Conservation (phyloP, 2,113 vertebrate genomes). For the Oplegnathus fasciatus region DNA sequence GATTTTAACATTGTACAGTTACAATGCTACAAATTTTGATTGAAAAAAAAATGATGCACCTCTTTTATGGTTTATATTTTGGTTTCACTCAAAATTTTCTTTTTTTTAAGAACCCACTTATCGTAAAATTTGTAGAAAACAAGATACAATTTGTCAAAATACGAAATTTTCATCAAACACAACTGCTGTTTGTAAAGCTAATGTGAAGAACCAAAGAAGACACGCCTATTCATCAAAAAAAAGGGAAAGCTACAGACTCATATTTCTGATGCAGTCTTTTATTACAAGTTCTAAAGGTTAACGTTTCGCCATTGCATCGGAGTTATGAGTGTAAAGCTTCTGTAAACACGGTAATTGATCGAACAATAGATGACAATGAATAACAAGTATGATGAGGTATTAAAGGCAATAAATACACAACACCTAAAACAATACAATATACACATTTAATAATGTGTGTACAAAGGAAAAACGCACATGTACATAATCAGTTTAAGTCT, state of each 20-base stretch:
- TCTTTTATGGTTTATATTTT: not conserved
- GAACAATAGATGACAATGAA: slow-evolving; percentile 8
- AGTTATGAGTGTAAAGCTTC: slow-evolving; percentile 10
- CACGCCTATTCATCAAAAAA: not conserved
- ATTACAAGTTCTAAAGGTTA: slow-evolving; percentile 14
- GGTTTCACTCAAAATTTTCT: not conserved
- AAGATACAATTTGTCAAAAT: not conserved
- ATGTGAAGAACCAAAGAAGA: not conserved
- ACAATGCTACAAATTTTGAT: not conserved
- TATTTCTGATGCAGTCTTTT: slow-evolving; percentile 9
- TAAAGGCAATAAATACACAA: slow-evolving; percentile 70
- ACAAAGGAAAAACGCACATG: not conserved
- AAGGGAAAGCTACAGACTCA: not conserved
- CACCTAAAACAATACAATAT: slow-evolving; percentile 41
- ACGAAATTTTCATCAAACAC: not conserved
- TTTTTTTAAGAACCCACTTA: not conserved
- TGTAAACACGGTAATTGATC: slow-evolving; percentile 3
- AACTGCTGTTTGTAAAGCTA: not conserved
- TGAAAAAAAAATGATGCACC: not conserved
- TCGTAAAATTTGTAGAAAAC: not conserved
- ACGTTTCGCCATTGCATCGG: not conserved
- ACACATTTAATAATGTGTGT: slow-evolving; percentile 33
- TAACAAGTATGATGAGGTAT: slow-evolving; percentile 64
- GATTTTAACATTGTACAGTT: not conserved
- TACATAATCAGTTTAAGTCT: not conserved